Evolutionary conservation across 2,888 invertebrate genomes (phyloP).

Genomic region (Hypsopygia costalis): DNA sequence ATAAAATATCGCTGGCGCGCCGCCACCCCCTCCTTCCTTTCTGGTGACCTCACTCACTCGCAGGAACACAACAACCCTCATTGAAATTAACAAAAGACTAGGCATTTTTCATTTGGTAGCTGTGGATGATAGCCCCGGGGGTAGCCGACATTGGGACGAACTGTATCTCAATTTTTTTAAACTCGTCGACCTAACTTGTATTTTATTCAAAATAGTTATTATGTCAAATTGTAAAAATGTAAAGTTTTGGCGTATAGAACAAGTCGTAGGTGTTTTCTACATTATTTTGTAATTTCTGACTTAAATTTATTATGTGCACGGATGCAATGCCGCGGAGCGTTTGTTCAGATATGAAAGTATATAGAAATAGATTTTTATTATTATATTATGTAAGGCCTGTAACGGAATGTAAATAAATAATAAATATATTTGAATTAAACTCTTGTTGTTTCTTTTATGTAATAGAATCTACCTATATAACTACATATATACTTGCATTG

Average conservation of each 20-base stretch:
- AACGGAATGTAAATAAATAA: conserved; percentile 55
- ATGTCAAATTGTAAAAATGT: conserved; percentile 9
- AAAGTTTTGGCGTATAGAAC: conserved; percentile 1
- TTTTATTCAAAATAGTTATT: too few species aligned
- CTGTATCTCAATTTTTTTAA: too few species aligned
- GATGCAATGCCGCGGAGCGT: conserved; percentile 1
- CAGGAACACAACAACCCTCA: too few species aligned
- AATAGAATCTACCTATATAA: too few species aligned
- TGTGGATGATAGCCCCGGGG: too few species aligned
- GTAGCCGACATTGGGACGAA: too few species aligned
- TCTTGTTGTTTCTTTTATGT: background rate
- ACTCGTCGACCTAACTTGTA: too few species aligned
- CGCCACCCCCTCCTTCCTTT: too few species aligned
- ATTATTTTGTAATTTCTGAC: conserved; percentile 1
- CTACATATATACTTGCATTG: background rate
- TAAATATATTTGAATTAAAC: conserved; percentile 29
- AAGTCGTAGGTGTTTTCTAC: conserved; percentile 2
- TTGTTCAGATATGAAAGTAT: conserved; percentile 12
- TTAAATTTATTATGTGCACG: background rate
- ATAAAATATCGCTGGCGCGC: too few species aligned
- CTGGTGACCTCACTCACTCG: too few species aligned
- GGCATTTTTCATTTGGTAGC: too few species aligned
- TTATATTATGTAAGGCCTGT: conserved; percentile 26
- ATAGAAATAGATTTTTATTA: conserved; percentile 8
- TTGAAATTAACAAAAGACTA: too few species aligned